Evolutionary conservation across 2,113 vertebrate genomes (phyloP).

Genomic region (Neolamprologus hecqui): DNA sequence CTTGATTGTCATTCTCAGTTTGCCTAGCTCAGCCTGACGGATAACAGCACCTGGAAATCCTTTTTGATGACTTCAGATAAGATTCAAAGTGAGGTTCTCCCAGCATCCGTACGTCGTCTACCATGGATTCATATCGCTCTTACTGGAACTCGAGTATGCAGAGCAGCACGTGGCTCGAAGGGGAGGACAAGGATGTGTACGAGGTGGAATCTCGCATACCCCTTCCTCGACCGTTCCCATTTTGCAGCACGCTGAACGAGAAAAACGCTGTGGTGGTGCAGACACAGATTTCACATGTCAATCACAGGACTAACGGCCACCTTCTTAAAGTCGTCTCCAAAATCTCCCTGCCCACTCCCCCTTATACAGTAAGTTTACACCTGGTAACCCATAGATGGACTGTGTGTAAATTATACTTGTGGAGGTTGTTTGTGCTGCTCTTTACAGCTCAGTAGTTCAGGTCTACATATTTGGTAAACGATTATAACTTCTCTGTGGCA

Average conservation of each 20-base stretch:
- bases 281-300: conserved; percentile 86
- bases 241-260: conserved; percentile 76
- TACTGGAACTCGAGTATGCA: conserved; percentile 75
- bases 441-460: not conserved
- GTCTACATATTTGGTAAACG: not conserved
- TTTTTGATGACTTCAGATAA: conserved; percentile 13
- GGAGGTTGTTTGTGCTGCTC: not conserved
- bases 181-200: conserved; percentile 81
- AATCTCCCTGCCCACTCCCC: conserved; percentile 93
- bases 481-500: not conserved
- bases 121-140: conserved; percentile 86
- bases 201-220: conserved; percentile 93
- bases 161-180: conserved; percentile 75
- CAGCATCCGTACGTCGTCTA: not conserved
- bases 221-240: conserved; percentile 85
- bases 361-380: conserved; percentile 89
- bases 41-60: not conserved
- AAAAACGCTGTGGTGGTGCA: conserved; percentile 88
- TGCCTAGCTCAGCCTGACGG: not conserved
- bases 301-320: conserved; percentile 79
- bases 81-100: not conserved
- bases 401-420: not conserved
- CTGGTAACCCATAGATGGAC: not conserved
- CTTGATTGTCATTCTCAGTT: not conserved
- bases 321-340: conserved; percentile 89